phyloP scores from a whole-genome alignment of 2,888 invertebrate genomes.

The Drosophila tanythrix region DNA sequence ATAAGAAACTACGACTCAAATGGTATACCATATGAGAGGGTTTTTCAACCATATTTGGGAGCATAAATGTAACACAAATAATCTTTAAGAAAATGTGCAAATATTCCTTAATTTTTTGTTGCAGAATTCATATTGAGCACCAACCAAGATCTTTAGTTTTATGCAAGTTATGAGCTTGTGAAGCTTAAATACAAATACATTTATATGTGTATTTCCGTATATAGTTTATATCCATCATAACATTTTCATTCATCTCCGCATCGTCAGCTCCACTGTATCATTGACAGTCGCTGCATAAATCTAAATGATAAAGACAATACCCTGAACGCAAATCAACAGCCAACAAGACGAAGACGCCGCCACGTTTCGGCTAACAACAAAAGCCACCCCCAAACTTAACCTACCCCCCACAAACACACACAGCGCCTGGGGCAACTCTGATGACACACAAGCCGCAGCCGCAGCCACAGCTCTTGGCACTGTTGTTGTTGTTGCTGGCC shows the following conservation, averaged over 20 bases:
- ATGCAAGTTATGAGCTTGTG: neutral
- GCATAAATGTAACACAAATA: neutral
- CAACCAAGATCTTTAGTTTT: neutral
- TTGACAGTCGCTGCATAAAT: constrained; percentile 24
- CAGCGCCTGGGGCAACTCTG: constrained; percentile 13
- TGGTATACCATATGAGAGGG: neutral
- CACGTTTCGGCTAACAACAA: constrained; percentile 18
- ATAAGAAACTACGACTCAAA: neutral
- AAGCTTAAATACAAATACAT: neutral
- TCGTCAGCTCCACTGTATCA: neutral
- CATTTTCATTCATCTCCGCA: neutral
- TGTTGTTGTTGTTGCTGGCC: constrained; percentile 13
- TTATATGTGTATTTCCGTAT: neutral
- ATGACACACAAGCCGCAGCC: constrained; percentile 40
- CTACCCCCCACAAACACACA: neutral
- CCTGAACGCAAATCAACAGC: constrained; percentile 31
- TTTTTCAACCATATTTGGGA: neutral
- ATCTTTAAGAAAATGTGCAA: neutral
- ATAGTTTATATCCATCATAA: neutral
- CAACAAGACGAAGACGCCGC: constrained; percentile 32
- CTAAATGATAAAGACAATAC: constrained; percentile 34
- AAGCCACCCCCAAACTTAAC: constrained; percentile 34
- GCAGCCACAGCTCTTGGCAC: constrained; percentile 16
- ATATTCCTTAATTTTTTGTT: neutral
- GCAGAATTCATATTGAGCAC: neutral